Percentiles rank a stretch among this genome's conserved stretches.
These are phyloP conservation scores for Lates calcarifer DNA, from an alignment of 2,113 vertebrate species.

Conservation along the genomic window DNA sequence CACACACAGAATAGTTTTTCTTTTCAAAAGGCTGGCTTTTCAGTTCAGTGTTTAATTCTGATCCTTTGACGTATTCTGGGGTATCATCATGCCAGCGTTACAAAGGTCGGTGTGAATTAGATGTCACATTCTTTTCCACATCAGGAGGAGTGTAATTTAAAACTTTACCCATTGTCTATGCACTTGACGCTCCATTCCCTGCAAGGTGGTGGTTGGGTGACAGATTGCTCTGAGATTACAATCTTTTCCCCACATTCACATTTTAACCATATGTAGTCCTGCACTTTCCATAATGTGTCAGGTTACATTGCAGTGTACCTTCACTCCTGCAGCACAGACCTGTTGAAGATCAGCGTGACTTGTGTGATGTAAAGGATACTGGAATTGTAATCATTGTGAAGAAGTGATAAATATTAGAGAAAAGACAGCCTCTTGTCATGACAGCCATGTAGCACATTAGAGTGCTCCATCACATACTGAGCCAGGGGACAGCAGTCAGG, in stretches of 20 bases:
- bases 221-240: slow-evolving; percentile 68
- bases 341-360: slow-evolving; percentile 41
- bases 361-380: slow-evolving; percentile 31
- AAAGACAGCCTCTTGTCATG: slow-evolving; percentile 71
- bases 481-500: slow-evolving; percentile 47
- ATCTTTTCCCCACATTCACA: slow-evolving; percentile 43
- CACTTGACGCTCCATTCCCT: slow-evolving; percentile 37
- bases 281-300: slow-evolving; percentile 14
- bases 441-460: slow-evolving; percentile 56
- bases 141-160: slow-evolving; percentile 31
- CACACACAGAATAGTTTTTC: neutral
- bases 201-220: slow-evolving; percentile 40
- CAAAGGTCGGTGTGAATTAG: slow-evolving; percentile 59
- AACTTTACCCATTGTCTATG: slow-evolving; percentile 46
- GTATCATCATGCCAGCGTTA: slow-evolving; percentile 24
- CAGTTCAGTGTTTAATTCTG: slow-evolving; percentile 38
- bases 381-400: slow-evolving; percentile 70
- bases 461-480: slow-evolving; percentile 68
- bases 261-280: slow-evolving; percentile 13
- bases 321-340: slow-evolving; percentile 1
- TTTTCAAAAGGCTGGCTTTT: slow-evolving; percentile 25
- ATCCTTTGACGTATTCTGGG: slow-evolving; percentile 22
- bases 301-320: neutral
- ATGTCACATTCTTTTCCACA: slow-evolving; percentile 45
- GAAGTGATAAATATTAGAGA: slow-evolving; percentile 68